Evolutionary conservation across 1,140 invertebrate genomes (phyloP).

Genomic region (Procambarus virginalis): DNA sequence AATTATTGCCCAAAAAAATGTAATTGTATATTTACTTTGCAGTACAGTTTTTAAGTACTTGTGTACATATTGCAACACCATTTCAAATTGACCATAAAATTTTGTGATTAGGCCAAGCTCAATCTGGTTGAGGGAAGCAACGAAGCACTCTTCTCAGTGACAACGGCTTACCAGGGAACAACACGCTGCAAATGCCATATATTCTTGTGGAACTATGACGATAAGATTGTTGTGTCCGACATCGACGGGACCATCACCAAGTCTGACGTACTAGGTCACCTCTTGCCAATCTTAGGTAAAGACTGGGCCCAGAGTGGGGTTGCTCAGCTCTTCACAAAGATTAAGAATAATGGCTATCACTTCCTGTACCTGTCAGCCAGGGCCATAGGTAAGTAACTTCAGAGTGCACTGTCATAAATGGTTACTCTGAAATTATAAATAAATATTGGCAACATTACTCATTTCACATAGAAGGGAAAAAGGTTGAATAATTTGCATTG

Average conservation of each 20-base stretch:
- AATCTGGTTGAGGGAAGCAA: constrained; percentile 94
- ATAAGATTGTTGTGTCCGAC: constrained; percentile 98
- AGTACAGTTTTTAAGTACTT: too few relatives aligned
- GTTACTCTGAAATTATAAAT: too few relatives aligned
- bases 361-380: constrained; percentile 95
- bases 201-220: constrained; percentile 96
- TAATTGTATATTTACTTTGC: too few relatives aligned
- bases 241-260: constrained; percentile 99
- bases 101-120: constrained; percentile 80
- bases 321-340: constrained; percentile 97
- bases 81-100: background rate
- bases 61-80: too few relatives aligned
- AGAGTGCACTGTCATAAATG: too few relatives aligned
- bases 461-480: too few relatives aligned
- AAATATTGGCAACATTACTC: too few relatives aligned
- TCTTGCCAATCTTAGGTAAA: constrained; percentile 97
- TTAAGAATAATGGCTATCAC: constrained; percentile 97
- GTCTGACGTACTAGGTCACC: constrained; percentile 98
- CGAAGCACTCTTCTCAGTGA: constrained; percentile 98
- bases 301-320: constrained; percentile 98
- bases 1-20: too few relatives aligned
- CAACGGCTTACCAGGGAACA: constrained; percentile 99
- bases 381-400: constrained; percentile 85
- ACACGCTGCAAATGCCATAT: constrained; percentile 96
- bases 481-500: too few relatives aligned